These are phyloP conservation scores for Chromis chromis DNA, from an alignment of 2,797 vertebrate species.

Conservation along the genomic window DNA sequence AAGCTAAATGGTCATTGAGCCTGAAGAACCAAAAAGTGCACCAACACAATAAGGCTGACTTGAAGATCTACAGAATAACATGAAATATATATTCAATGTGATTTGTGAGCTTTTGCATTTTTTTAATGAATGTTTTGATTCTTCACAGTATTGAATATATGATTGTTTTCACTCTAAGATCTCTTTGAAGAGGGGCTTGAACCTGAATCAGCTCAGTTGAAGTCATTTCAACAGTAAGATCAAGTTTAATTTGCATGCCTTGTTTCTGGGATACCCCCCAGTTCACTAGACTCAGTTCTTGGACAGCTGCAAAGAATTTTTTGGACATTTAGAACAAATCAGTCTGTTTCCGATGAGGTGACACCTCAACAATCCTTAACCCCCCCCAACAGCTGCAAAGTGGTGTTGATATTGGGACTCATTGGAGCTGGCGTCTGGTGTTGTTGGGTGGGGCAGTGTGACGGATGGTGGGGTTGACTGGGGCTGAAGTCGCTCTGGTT, in stretches of 20 bases:
- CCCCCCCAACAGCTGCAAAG: slow-evolving; percentile 61
- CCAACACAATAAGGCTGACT: too few relatives aligned
- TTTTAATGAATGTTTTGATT: too few relatives aligned
- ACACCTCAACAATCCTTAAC: background rate
- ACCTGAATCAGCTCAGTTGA: slow-evolving; percentile 6
- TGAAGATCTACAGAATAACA: too few relatives aligned
- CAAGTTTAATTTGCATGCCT: slow-evolving; percentile 12
- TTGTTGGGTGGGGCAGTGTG: slow-evolving; percentile 48
- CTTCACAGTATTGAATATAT: too few relatives aligned
- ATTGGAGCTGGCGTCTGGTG: slow-evolving; percentile 26
- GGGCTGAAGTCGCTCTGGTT: slow-evolving; percentile 20
- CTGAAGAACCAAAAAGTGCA: too few relatives aligned
- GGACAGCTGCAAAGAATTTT: slow-evolving; percentile 41
- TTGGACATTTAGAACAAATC: slow-evolving; percentile 45
- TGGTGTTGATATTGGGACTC: slow-evolving; percentile 38
- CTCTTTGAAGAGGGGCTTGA: background rate
- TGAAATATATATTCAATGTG: too few relatives aligned
- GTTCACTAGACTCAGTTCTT: background rate
- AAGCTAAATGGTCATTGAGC: too few relatives aligned
- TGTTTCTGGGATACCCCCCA: slow-evolving; percentile 11
- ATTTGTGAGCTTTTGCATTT: too few relatives aligned
- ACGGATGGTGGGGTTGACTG: slow-evolving; percentile 36
- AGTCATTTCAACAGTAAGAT: slow-evolving; percentile 20
- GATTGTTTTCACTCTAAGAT: background rate
- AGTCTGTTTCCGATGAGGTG: slow-evolving; percentile 15